These are phyloP conservation scores for Scartelaos histophorus DNA, from an alignment of 2,113 vertebrate genomes.

Conservation along the genomic window DNA sequence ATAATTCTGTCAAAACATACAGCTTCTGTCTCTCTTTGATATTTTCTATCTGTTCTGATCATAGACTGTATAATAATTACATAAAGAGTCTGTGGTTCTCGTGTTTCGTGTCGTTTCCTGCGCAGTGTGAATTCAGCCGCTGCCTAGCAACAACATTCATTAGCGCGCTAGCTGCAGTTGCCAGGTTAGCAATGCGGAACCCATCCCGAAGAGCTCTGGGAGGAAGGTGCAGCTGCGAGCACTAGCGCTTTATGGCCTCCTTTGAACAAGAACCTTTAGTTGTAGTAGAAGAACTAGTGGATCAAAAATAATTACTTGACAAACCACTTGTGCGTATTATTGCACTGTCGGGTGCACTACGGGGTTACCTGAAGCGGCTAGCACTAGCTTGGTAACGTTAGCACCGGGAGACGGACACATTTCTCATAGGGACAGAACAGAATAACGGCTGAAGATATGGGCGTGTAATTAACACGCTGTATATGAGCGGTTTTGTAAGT, in stretches of 20 bases:
- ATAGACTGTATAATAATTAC: too few species aligned
- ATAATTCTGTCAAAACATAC: background rate
- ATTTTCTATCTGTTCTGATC: too few species aligned
- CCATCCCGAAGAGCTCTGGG: conserved; percentile 30
- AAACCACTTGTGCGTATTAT: background rate
- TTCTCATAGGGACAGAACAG: conserved; percentile 19
- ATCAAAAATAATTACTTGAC: background rate
- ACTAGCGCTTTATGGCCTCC: background rate
- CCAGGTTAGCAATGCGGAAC: conserved; percentile 37
- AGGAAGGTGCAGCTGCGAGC: background rate
- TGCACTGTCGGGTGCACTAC: conserved; percentile 13
- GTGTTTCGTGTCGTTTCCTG: background rate
- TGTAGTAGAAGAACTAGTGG: background rate
- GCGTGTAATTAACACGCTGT: conserved; percentile 33
- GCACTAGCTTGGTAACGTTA: conserved; percentile 47
- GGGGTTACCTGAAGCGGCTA: conserved; percentile 44
- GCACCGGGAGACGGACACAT: conserved; percentile 25
- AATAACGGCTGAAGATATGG: conserved; percentile 25
- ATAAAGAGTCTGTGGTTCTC: too few species aligned
- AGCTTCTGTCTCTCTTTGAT: too few species aligned
- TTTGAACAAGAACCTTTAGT: background rate
- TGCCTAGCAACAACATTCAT: conserved; percentile 66
- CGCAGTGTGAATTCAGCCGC: conserved; percentile 49
- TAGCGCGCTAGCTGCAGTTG: conserved; percentile 43
- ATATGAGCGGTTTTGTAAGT: conserved; percentile 14